Base-by-base conservation (phyloP, 2,797 vertebrate species). In the Gorsachius magnificus region DNA sequence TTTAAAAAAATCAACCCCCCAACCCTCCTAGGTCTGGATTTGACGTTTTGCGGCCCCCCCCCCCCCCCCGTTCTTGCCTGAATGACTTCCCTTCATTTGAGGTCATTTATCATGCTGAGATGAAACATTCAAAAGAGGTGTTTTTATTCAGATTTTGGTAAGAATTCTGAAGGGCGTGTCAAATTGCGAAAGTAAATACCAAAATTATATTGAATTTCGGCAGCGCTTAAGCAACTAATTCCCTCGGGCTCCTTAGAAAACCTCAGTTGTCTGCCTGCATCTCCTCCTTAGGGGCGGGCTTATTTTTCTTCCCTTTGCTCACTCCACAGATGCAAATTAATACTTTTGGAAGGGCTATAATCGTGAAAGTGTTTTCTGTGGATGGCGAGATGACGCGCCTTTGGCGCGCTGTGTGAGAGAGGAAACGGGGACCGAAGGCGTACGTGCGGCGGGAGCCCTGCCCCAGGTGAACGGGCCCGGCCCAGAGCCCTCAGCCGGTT, bases 371-470 rank as follows among this genome's bases (percentile, higher is more conserved):
- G 22, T 20, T 54, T 11, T 60, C 19, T 7, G 51, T 2, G 38
- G 51, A 20, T 20, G 70, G 26, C 29, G 21, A 15, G 64, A 2
- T 16, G 38, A 11, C 24, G 29, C 0, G 6, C 12, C 51, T 43
- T 70, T 70, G 72, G 66, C 1, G 1, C 5, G 4, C 6, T 4
- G 13, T 36, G 3, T 24, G 63, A 38, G 74, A 57, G 53, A 28
- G 56, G 50, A 48, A 79, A 13, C 0, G 0, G 43, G 35, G 10
- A 21, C 38, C 15, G 75, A 12, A 46, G 15, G 76, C 0, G 3
- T 85, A 77, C 25, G 36, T 43, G 41, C 41, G 41, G 41, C 15
- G 41, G 41, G 41, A 43, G 41, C 41, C 41, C 41, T 16, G 41
- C 41, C 41, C 41, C 41, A 13, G 38, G 38, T 38, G 8, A 41